These are phyloP conservation scores for Keiferia lycopersicella DNA, from an alignment of 2,888 invertebrate species.

Conservation along the genomic window DNA sequence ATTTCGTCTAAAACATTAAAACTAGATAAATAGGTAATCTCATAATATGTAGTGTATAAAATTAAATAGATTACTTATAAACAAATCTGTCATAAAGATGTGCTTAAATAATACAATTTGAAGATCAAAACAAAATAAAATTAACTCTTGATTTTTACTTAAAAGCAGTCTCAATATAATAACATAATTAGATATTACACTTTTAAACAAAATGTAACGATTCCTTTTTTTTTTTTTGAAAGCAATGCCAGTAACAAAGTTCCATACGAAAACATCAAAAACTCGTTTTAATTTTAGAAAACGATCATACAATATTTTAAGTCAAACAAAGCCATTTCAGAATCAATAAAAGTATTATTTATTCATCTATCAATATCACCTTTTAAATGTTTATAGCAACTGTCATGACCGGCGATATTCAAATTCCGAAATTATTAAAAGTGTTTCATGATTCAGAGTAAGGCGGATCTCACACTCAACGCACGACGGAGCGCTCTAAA, in stretches of 20 bases:
- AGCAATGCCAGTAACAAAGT: too few relatives aligned
- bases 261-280: neutral
- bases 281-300: neutral
- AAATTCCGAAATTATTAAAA: too few relatives aligned
- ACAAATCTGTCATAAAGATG: neutral
- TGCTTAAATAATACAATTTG: neutral
- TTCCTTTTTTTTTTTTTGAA: too few relatives aligned
- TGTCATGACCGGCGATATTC: too few relatives aligned
- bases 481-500: too few relatives aligned
- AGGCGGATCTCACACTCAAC: too few relatives aligned
- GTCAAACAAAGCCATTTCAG: slow-evolving; percentile 24
- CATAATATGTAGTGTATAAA: neutral
- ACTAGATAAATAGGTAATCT: slow-evolving; percentile 21
- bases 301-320: slow-evolving; percentile 8
- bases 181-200: neutral
- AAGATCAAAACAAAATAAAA: neutral
- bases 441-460: too few relatives aligned
- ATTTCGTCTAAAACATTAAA: slow-evolving; percentile 1
- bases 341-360: neutral
- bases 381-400: neutral
- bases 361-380: neutral
- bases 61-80: neutral
- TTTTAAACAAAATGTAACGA: too few relatives aligned
- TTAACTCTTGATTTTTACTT: neutral
- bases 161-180: slow-evolving; percentile 14